Conservation (phyloP, 2,888 invertebrate genomes). For the Mythimna pallens region DNA sequence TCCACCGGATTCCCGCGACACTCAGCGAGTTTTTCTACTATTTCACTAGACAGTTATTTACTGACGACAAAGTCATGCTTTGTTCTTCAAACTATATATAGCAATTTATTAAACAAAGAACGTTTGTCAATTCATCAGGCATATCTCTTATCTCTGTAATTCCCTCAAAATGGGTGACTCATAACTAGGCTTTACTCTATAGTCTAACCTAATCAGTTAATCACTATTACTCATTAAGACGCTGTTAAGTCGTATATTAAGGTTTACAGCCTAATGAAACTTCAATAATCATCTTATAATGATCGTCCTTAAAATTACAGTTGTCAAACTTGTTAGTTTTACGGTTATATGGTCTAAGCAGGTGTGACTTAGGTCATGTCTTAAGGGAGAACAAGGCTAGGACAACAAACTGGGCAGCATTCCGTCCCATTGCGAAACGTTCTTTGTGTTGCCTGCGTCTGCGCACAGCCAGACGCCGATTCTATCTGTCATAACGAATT, state of each 20-base stretch:
- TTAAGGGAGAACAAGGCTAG: slow-evolving; percentile 63
- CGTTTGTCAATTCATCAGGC: background rate
- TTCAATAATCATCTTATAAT: background rate
- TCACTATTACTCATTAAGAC: slow-evolving; percentile 18
- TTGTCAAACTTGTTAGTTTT: slow-evolving; percentile 12
- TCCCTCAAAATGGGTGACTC: slow-evolving; percentile 7
- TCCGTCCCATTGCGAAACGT: slow-evolving; percentile 62
- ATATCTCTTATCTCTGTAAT: slow-evolving; percentile 13
- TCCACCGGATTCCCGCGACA: too few species aligned
- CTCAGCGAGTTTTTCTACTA: too few species aligned
- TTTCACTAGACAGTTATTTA: too few species aligned
- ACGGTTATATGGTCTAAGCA: slow-evolving; percentile 24
- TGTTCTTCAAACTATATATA: background rate
- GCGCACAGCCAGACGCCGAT: slow-evolving; percentile 53
- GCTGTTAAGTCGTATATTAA: background rate
- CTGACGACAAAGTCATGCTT: too few species aligned
- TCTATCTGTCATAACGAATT: slow-evolving; percentile 55
- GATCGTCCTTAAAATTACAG: slow-evolving; percentile 23
- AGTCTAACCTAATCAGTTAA: slow-evolving; percentile 10
- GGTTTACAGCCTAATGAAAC: slow-evolving; percentile 9
- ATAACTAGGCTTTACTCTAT: background rate
- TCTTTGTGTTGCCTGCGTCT: slow-evolving; percentile 59
- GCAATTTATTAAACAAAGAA: background rate
- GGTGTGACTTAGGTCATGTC: slow-evolving; percentile 62
- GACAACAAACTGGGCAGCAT: slow-evolving; percentile 61